Conservation (phyloP, 2,113 vertebrate species). For the Junco hyemalis region DNA sequence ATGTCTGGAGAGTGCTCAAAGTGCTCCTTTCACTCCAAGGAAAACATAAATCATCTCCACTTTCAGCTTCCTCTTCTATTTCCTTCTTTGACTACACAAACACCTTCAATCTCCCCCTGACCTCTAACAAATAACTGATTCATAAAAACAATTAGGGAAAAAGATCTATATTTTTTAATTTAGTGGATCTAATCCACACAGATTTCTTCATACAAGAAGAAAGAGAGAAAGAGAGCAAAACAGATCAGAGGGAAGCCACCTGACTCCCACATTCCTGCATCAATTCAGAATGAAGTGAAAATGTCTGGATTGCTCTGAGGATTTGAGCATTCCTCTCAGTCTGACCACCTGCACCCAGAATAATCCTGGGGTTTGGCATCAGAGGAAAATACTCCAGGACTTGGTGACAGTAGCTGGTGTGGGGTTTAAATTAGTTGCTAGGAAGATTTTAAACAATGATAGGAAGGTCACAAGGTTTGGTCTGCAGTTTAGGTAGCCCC, state of each 20-base stretch:
- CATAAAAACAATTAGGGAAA: background rate
- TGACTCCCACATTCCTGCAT: background rate
- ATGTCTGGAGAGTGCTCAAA: background rate
- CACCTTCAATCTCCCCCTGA: background rate
- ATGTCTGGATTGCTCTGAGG: background rate
- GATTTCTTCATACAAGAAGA: rapidly evolving
- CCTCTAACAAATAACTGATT: rapidly evolving
- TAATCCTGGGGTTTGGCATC: background rate
- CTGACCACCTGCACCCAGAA: background rate
- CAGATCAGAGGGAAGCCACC: background rate
- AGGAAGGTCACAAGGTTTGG: background rate
- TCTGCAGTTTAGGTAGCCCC: background rate
- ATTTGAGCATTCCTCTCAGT: background rate
- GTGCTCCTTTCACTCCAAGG: background rate
- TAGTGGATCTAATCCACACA: background rate
- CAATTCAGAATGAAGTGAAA: background rate
- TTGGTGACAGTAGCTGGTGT: rapidly evolving
- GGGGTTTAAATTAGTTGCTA: background rate
- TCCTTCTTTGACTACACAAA: background rate
- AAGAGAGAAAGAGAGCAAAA: background rate
- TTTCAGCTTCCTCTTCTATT: background rate
- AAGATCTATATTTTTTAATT: background rate
- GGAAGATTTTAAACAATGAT: background rate
- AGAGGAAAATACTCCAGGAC: background rate
- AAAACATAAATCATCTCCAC: background rate